A percentile compares a stretch with the other conserved stretches of the same genome.
These are phyloP conservation scores for Leguminivora glycinivorella DNA, from an alignment of 1,140 invertebrate species.

Conservation along the genomic window DNA sequence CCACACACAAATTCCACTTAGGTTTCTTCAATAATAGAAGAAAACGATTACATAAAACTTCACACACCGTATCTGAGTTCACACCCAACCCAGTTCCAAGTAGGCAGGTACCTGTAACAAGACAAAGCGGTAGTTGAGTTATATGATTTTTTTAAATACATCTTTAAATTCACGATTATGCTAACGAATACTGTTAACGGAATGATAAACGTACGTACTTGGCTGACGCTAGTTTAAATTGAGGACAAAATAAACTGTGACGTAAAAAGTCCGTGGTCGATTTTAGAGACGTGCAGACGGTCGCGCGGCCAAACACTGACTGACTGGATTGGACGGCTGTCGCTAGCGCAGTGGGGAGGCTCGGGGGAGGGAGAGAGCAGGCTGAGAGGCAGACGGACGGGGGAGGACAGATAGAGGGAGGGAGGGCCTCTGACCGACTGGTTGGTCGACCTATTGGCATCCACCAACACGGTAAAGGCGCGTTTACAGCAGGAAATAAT, in stretches of 20 bases:
- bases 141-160: constrained; percentile 43
- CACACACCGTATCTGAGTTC: constrained; percentile 74
- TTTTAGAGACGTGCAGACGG: constrained; percentile 41
- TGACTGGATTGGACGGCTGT: constrained; percentile 44
- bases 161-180: constrained; percentile 30
- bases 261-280: constrained; percentile 57
- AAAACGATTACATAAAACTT: constrained; percentile 73
- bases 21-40: constrained; percentile 61
- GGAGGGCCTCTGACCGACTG: constrained; percentile 74
- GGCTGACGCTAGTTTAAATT: constrained; percentile 48
- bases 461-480: constrained; percentile 22
- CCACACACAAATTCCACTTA: constrained; percentile 48
- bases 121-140: constrained; percentile 71
- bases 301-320: constrained; percentile 61
- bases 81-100: constrained; percentile 75
- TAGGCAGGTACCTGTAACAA: constrained; percentile 76
- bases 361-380: constrained; percentile 52
- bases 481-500: constrained; percentile 25
- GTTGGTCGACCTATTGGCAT: constrained; percentile 76
- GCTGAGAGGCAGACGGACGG: constrained; percentile 42
- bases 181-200: constrained; percentile 35
- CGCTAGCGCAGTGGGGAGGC: constrained; percentile 53
- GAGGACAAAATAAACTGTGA: constrained; percentile 64
- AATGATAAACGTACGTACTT: constrained; percentile 53
- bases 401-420: constrained; percentile 69